Conservation (phyloP, 2,888 invertebrate genomes). For the Euphydryas editha region DNA sequence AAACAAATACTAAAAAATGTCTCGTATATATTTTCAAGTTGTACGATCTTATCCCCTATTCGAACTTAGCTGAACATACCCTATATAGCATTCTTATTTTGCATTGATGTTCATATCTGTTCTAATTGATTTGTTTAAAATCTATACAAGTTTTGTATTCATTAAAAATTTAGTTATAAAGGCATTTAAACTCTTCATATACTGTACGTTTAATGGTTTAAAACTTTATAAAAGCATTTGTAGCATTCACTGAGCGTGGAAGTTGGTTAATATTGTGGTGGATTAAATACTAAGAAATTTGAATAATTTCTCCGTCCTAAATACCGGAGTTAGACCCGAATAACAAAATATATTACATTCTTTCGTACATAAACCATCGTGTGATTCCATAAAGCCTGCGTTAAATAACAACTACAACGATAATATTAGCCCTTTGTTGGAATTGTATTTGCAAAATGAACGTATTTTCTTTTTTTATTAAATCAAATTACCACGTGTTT, state of each 20-base stretch:
- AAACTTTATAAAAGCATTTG: conserved; percentile 18
- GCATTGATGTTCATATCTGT: no score
- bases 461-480: background rate
- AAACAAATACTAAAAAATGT: no score
- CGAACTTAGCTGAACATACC: no score
- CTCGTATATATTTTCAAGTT: no score
- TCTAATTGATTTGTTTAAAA: no score
- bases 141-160: no score
- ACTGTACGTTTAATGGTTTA: background rate
- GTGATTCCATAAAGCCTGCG: conserved; percentile 20
- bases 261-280: conserved; percentile 22
- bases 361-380: conserved; percentile 26
- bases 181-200: background rate
- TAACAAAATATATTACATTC: conserved; percentile 36
- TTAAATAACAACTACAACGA: background rate
- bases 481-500: background rate
- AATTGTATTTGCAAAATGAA: background rate
- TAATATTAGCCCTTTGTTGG: background rate
- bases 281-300: conserved; percentile 32
- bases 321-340: conserved; percentile 31
- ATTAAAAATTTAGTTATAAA: background rate
- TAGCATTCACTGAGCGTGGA: conserved; percentile 11
- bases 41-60: no score
- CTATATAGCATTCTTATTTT: no score
- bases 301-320: conserved; percentile 26